Evolutionary conservation across 2,888 invertebrate species (phyloP).

Genomic region (Hypercompe scribonia): DNA sequence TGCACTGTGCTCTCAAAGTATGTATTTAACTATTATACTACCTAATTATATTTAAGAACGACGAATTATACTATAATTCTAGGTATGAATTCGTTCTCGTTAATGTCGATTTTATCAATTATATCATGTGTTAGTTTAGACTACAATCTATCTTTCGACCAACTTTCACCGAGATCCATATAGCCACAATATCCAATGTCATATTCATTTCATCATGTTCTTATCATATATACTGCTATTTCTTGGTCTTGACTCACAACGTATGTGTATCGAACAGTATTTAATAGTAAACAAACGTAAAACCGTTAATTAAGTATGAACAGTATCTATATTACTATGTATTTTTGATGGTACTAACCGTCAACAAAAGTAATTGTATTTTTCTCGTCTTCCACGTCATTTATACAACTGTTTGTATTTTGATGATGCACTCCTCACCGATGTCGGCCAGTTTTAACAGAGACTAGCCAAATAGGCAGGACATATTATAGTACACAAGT

Average conservation of each 20-base stretch:
- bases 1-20: slow-evolving; percentile 46
- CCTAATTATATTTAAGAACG: not conserved
- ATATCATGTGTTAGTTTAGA: not conserved
- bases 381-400: not conserved
- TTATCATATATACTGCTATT: not conserved
- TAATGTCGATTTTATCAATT: not conserved
- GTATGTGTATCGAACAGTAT: not conserved
- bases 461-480: too few species aligned
- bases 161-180: not conserved
- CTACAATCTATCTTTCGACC: not conserved
- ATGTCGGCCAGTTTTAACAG: too few species aligned
- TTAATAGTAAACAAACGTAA: not conserved
- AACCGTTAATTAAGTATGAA: not conserved
- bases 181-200: not conserved
- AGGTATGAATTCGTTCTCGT: not conserved
- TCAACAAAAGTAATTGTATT: not conserved
- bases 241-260: not conserved
- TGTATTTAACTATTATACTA: slow-evolving; percentile 38
- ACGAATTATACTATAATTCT: not conserved
- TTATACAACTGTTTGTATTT: not conserved
- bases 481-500: too few species aligned
- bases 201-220: not conserved
- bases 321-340: not conserved
- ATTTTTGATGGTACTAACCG: not conserved
- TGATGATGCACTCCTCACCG: too few species aligned